These are phyloP conservation scores for Bufo gargarizans DNA, from an alignment of 2,113 vertebrate genomes.

Conservation along the genomic window DNA sequence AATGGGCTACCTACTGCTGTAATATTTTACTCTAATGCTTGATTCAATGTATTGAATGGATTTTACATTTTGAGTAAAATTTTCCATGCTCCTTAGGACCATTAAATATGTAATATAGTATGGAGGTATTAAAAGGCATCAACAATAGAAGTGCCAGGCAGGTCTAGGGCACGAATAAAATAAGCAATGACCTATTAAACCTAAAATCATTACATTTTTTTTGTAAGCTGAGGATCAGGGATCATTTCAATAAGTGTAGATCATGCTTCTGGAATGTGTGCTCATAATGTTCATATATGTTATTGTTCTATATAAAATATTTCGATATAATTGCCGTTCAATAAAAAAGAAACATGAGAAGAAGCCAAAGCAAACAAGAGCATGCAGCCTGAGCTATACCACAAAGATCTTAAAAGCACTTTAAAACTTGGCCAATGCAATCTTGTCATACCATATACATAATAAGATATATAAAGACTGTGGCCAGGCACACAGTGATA, in stretches of 20 bases:
- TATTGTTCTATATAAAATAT: constrained; percentile 35
- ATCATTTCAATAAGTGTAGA: constrained; percentile 29
- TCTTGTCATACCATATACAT: constrained; percentile 20
- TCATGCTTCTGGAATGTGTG: constrained; percentile 33
- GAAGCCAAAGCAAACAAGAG: constrained; percentile 23
- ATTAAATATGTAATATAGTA: constrained; percentile 40
- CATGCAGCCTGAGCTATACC: constrained; percentile 19
- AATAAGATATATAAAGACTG: background rate
- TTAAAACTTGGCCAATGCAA: constrained; percentile 1
- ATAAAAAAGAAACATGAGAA: constrained; percentile 33
- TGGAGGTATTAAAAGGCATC: constrained; percentile 33
- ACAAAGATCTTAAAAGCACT: background rate
- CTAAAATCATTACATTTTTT: constrained; percentile 19
- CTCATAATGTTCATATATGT: constrained; percentile 23
- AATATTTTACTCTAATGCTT: constrained; percentile 39
- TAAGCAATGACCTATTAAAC: constrained; percentile 32
- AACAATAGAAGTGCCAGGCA: constrained; percentile 32
- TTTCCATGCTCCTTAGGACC: constrained; percentile 39
- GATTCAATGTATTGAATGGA: constrained; percentile 18
- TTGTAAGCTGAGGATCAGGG: constrained; percentile 23
- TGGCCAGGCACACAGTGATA: background rate
- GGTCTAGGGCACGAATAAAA: constrained; percentile 12
- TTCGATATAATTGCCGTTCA: constrained; percentile 28
- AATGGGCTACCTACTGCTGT: constrained; percentile 31
- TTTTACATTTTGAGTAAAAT: constrained; percentile 33